Evolutionary conservation across 2,113 vertebrate genomes (phyloP).

Genomic region (Cottus gobio): DNA sequence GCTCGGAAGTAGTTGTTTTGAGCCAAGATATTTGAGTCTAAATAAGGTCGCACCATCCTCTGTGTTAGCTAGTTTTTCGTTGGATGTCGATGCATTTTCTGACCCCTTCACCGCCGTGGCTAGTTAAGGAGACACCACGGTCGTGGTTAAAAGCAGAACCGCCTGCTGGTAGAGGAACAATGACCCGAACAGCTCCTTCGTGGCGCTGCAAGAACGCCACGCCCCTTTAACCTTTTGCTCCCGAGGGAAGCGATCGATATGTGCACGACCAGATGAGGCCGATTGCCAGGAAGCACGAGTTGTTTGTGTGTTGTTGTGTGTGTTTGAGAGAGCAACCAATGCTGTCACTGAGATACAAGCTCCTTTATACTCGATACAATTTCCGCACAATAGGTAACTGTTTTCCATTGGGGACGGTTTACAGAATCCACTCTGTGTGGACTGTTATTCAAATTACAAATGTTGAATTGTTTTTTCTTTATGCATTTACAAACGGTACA

Average conservation of each 20-base stretch:
- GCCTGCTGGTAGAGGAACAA: not conserved
- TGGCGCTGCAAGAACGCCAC: not conserved
- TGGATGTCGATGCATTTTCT: not conserved
- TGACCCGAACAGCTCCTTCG: not conserved
- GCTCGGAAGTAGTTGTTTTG: not conserved
- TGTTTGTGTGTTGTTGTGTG: not conserved
- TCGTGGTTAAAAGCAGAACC: not conserved
- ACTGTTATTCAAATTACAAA: not conserved
- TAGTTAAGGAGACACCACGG: not conserved
- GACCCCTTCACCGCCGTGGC: not conserved
- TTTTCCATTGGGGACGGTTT: not conserved
- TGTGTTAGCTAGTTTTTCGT: not conserved
- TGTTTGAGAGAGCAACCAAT: not conserved
- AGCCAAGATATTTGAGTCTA: not conserved
- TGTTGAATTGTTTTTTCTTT: no score
- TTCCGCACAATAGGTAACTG: not conserved
- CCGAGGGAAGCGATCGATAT: not conserved
- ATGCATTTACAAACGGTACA: not conserved
- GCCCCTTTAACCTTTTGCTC: not conserved
- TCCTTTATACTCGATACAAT: not conserved
- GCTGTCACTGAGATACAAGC: not conserved
- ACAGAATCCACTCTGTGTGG: not conserved
- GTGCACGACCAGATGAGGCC: not conserved
- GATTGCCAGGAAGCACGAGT: not conserved
- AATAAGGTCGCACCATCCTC: not conserved